Percentiles rank a stretch among this genome's conserved stretches.
Evolutionary conservation across 2,113 vertebrate genomes (phyloP).

Genomic region (Ceyx margarethae): DNA sequence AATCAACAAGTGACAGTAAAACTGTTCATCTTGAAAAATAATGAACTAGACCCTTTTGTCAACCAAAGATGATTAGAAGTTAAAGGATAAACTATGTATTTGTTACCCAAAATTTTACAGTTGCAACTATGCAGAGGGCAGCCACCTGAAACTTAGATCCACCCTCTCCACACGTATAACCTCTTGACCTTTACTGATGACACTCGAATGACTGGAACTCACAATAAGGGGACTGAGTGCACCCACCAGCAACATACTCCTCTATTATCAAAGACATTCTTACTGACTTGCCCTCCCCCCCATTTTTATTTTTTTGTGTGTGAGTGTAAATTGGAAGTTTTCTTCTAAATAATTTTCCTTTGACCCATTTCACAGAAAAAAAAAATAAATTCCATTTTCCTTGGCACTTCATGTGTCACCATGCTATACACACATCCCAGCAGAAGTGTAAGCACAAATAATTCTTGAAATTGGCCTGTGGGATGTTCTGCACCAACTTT

Average conservation of each 20-base stretch:
- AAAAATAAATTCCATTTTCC: background rate
- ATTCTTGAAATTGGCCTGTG: background rate
- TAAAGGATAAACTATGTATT: background rate
- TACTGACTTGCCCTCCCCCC: background rate
- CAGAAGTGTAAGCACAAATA: background rate
- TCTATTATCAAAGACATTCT: background rate
- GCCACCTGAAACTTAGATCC: background rate
- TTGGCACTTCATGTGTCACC: background rate
- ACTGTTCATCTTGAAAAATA: background rate
- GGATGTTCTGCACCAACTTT: background rate
- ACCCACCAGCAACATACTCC: background rate
- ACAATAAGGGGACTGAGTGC: background rate
- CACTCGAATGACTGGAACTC: background rate
- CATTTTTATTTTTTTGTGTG: background rate
- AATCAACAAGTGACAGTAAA: background rate
- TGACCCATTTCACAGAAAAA: background rate
- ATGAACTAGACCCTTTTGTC: background rate
- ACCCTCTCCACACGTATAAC: background rate
- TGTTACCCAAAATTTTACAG: background rate
- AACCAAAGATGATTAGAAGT: background rate
- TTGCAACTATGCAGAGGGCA: fast-evolving
- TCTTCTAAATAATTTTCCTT: background rate
- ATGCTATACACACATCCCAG: background rate
- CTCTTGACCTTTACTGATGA: background rate
- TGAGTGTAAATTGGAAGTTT: background rate